phyloP scores from a whole-genome alignment of 2,113 vertebrate species.

The Platanista minor region DNA sequence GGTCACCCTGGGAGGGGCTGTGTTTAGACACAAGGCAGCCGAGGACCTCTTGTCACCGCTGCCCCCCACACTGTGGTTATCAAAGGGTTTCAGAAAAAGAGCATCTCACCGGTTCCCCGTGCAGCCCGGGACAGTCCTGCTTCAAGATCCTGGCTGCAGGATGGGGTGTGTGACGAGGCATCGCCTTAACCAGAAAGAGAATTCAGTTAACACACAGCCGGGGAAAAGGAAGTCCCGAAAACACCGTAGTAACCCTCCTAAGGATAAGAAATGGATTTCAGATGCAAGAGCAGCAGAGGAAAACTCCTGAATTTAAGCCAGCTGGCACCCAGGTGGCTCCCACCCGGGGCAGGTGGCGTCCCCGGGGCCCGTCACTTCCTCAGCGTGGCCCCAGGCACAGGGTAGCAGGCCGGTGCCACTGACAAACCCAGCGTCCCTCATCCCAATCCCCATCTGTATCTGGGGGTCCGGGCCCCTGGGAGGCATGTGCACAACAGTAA shows the following conservation, averaged over 20 bases:
- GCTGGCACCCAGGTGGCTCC: rapidly evolving
- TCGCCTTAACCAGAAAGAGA: conserved; percentile 64
- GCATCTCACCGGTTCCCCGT: conserved; percentile 67
- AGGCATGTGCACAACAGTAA: rapidly evolving
- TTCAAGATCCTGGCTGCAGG: conserved; percentile 62
- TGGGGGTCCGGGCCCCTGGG: not conserved
- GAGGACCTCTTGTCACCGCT: rapidly evolving
- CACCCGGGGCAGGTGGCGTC: rapidly evolving
- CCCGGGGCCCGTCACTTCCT: not conserved
- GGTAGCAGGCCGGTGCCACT: rapidly evolving
- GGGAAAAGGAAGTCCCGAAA: not conserved
- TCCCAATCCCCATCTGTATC: rapidly evolving
- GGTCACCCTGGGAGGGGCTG: not conserved
- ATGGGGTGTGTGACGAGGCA: conserved; percentile 50
- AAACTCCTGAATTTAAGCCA: no score
- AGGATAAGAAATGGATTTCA: not conserved
- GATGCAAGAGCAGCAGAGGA: not conserved
- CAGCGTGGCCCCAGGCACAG: rapidly evolving
- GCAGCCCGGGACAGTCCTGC: conserved; percentile 59
- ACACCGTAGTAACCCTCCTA: not conserved
- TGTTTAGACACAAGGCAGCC: not conserved
- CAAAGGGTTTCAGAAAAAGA: not conserved
- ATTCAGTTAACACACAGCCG: not conserved
- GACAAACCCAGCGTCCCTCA: not conserved
- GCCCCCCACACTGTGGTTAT: rapidly evolving